A percentile compares a stretch with the other conserved stretches of the same genome.
Evolutionary conservation across 2,888 invertebrate species (phyloP).

Genomic region (Odontocolon sp.): DNA sequence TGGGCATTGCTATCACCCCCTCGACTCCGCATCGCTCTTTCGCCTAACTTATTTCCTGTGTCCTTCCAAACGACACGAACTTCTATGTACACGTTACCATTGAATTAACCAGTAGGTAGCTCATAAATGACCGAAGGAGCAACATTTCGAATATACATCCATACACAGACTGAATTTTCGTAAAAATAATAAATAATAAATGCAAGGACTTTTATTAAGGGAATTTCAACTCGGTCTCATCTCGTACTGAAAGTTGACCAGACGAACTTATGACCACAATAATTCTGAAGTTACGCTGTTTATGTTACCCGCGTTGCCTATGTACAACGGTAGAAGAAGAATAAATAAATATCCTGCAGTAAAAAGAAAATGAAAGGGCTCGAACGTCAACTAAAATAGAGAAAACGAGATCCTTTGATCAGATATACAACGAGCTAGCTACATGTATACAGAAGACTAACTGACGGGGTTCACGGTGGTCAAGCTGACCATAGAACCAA

Average conservation of each 20-base stretch:
- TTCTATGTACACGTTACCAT: constrained; percentile 44
- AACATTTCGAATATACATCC: constrained; percentile 10
- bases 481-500: constrained; percentile 1
- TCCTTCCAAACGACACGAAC: constrained; percentile 26
- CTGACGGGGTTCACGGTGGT: constrained; percentile 18
- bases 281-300: too few species aligned
- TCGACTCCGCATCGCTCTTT: constrained; percentile 9
- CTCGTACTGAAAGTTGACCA: too few species aligned
- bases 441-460: too few species aligned
- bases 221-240: too few species aligned
- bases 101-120: constrained; percentile 35
- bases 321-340: not conserved
- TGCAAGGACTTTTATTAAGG: too few species aligned
- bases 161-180: constrained; percentile 32
- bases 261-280: too few species aligned
- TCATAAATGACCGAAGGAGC: constrained; percentile 2
- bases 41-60: not conserved
- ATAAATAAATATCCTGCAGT: constrained; percentile 4
- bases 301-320: not conserved
- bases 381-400: not conserved
- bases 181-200: constrained; percentile 9
- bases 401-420: not conserved
- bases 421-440: constrained; percentile 8
- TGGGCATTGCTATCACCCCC: not conserved
- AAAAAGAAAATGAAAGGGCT: constrained; percentile 37